These are phyloP conservation scores for Clarias gariepinus DNA, from an alignment of 2,113 vertebrate genomes.

Conservation along the genomic window DNA sequence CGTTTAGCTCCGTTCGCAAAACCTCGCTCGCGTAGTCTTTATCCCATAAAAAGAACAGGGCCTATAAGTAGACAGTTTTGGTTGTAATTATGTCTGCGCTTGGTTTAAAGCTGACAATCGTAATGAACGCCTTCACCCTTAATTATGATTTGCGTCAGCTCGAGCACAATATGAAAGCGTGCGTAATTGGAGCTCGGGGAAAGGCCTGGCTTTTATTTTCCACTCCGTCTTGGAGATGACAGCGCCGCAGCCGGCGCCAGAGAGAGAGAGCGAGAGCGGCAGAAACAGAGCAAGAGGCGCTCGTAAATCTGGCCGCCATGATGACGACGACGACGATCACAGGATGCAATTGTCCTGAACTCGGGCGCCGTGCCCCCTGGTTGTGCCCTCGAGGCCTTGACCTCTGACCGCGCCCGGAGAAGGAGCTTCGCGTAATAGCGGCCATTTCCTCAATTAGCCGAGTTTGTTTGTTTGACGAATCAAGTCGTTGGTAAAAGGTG, in stretches of 20 bases:
- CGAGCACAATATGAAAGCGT: conserved; percentile 64
- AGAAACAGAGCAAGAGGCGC: background rate
- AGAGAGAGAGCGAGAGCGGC: conserved; percentile 5
- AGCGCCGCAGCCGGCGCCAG: conserved; percentile 29
- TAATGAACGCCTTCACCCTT: conserved; percentile 74
- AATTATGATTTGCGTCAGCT: conserved; percentile 73
- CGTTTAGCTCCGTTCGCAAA: conserved; percentile 4
- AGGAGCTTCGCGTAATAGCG: conserved; percentile 60
- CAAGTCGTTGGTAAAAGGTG: conserved; percentile 27
- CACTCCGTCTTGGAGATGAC: conserved; percentile 44
- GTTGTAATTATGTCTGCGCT: conserved; percentile 66
- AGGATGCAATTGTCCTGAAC: conserved; percentile 24
- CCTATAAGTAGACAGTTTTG: conserved; percentile 34
- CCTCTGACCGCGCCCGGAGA: conserved; percentile 46
- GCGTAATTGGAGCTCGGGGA: conserved; percentile 66
- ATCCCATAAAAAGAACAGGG: conserved; percentile 38
- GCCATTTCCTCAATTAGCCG: conserved; percentile 70
- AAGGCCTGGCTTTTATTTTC: conserved; percentile 54
- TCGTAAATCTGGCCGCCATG: conserved; percentile 22
- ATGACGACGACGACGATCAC: conserved; percentile 29
- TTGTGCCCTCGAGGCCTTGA: conserved; percentile 46
- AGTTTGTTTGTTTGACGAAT: conserved; percentile 64
- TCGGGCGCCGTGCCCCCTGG: background rate
- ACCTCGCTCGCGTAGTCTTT: conserved; percentile 3
- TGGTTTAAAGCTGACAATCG: conserved; percentile 71